A percentile compares a stretch with the other conserved stretches of the same genome.
These are phyloP conservation scores for Apostichopus leukothele DNA, from an alignment of 53 echinoderm and acorn worm genomes.

Conservation along the genomic window DNA sequence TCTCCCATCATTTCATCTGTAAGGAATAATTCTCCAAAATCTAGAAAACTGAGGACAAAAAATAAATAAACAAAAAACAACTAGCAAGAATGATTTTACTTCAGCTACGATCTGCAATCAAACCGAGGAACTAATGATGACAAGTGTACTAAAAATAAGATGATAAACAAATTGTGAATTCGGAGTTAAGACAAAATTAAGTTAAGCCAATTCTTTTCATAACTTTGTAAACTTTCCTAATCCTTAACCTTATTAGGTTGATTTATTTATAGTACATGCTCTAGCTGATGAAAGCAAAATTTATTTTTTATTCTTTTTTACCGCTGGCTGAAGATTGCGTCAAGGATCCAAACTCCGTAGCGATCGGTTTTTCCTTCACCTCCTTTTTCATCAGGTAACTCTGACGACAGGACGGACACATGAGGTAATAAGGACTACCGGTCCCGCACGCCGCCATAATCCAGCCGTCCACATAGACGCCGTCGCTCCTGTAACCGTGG, in stretches of 20 bases:
- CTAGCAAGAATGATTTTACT: too few species aligned
- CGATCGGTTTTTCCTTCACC: conserved; percentile 44
- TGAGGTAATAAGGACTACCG: conserved; percentile 90
- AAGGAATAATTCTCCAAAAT: conserved; percentile 45
- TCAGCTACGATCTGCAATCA: too few species aligned
- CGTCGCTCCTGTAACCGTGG: conserved; percentile 96
- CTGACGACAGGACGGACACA: conserved; percentile 83
- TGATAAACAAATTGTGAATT: too few species aligned
- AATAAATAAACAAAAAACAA: too few species aligned
- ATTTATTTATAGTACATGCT: neutral
- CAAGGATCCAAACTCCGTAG: conserved; percentile 34
- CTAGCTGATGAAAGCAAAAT: neutral
- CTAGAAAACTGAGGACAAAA: neutral
- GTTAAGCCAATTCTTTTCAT: too few species aligned
- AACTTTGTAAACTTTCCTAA: too few species aligned
- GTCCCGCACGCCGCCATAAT: conserved; percentile 94
- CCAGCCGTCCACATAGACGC: conserved; percentile 91
- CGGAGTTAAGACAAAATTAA: too few species aligned
- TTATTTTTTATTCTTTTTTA: neutral
- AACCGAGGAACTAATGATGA: too few species aligned
- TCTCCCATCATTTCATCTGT: too few species aligned
- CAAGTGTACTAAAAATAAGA: too few species aligned
- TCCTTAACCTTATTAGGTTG: too few species aligned
- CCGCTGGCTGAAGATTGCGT: conserved; percentile 40
- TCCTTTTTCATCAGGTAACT: conserved; percentile 68